Conservation (phyloP, 2,113 vertebrate species). For the Dolichallabes microphthalmus region DNA sequence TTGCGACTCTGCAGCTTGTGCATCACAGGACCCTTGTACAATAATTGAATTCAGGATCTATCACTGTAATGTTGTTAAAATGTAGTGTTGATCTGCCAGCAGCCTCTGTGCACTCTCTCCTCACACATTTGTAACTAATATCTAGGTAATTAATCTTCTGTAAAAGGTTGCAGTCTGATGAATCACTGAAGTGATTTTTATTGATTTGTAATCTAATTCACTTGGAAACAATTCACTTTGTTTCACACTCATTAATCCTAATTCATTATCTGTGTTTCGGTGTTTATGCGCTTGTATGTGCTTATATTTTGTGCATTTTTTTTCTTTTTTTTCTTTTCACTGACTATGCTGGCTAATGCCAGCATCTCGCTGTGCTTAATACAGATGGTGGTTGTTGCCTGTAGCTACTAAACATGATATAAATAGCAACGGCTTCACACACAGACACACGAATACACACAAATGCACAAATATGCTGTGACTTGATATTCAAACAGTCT, state of each 20-base stretch:
- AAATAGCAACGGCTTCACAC: constrained; percentile 47
- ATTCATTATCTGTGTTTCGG: not conserved
- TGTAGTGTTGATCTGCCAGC: not conserved
- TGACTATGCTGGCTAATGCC: constrained; percentile 19
- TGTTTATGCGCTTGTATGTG: constrained; percentile 19
- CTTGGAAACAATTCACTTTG: not conserved
- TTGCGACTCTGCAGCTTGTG: constrained; percentile 32
- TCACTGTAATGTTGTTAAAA: not conserved
- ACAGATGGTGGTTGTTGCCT: constrained; percentile 55
- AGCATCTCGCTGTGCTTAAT: constrained; percentile 28
- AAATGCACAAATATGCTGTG: constrained; percentile 54
- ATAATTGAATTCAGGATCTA: constrained; percentile 2
- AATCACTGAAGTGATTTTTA: not conserved
- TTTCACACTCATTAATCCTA: constrained; percentile 5
- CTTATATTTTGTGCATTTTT: constrained; percentile 11
- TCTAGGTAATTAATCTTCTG: not conserved
- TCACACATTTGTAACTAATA: not conserved
- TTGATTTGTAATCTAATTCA: not conserved
- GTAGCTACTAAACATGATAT: constrained; percentile 47
- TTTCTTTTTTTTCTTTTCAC: not conserved
- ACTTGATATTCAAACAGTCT: constrained; percentile 32
- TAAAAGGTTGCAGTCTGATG: not conserved
- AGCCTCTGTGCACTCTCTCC: not conserved
- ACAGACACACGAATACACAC: constrained; percentile 5
- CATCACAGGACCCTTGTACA: constrained; percentile 25